These are phyloP conservation scores for Eulithis prunata DNA, from an alignment of 2,888 invertebrate species.

Conservation along the genomic window DNA sequence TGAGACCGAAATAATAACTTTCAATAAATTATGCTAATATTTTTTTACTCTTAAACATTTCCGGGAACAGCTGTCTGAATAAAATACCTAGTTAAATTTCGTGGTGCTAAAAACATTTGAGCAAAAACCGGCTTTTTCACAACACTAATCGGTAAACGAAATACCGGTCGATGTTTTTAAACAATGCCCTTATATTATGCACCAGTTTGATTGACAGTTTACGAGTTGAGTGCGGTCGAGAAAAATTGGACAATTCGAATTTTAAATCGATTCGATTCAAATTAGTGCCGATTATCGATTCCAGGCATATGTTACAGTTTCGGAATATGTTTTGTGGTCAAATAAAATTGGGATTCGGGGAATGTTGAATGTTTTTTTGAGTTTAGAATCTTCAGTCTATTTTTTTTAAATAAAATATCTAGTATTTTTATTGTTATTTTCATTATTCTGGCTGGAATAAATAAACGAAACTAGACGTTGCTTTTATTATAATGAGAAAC, in stretches of 20 bases:
- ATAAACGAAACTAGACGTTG: no score
- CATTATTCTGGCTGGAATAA: no score
- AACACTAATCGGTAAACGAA: constrained; percentile 36
- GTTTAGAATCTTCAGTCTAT: not conserved
- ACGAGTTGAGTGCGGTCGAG: constrained; percentile 38
- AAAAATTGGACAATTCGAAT: constrained; percentile 45
- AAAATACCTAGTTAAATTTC: no score
- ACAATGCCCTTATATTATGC: constrained; percentile 68
- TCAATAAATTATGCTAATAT: no score
- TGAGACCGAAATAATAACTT: no score
- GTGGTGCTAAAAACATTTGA: constrained; percentile 23
- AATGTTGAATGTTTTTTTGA: constrained; percentile 27
- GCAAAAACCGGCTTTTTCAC: constrained; percentile 9
- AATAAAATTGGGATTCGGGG: constrained; percentile 40
- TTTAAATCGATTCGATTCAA: constrained; percentile 64
- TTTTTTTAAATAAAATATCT: no score
- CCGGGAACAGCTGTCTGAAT: no score
- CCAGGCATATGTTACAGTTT: constrained; percentile 77
- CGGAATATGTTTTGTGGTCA: constrained; percentile 54
- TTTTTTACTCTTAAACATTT: no score
- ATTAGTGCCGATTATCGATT: constrained; percentile 79
- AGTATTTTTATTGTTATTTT: no score
- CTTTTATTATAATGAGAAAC: no score
- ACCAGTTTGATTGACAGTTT: constrained; percentile 75
- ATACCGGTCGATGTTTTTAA: constrained; percentile 57